phyloP scores from a whole-genome alignment of 2,113 vertebrate genomes.

The Toxostoma redivivum region DNA sequence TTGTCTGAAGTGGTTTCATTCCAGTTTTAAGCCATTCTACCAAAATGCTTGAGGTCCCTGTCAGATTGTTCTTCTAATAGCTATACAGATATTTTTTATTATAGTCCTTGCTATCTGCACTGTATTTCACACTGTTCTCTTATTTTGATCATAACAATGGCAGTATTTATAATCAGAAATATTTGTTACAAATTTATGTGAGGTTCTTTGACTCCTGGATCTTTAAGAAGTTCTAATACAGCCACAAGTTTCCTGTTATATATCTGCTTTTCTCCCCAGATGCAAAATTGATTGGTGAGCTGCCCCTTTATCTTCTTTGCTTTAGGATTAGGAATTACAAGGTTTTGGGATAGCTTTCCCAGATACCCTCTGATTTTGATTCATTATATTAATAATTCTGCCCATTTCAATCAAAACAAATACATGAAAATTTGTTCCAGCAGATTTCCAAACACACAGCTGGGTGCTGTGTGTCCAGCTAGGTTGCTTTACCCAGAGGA shows the following conservation, averaged over 20 bases:
- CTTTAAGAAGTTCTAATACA: background rate
- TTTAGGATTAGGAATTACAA: background rate
- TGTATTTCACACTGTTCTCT: background rate
- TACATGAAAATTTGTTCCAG: background rate
- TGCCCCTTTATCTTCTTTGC: background rate
- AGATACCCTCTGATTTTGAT: background rate
- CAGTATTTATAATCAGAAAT: background rate
- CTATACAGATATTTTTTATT: background rate
- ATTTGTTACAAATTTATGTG: background rate
- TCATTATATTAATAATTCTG: background rate
- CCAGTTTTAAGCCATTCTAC: background rate
- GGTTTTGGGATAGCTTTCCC: background rate
- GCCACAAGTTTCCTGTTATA: background rate
- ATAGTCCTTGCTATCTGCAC: background rate
- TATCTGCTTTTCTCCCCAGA: background rate
- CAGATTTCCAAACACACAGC: background rate
- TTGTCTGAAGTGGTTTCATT: background rate
- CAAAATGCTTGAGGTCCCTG: background rate
- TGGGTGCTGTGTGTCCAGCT: background rate
- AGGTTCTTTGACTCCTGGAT: background rate
- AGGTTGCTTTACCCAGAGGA: background rate
- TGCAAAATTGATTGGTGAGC: background rate
- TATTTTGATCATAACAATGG: background rate
- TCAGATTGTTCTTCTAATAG: background rate
- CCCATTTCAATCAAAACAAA: background rate